Conservation (phyloP, 2,113 vertebrate species). For the Callorhinus ursinus region DNA sequence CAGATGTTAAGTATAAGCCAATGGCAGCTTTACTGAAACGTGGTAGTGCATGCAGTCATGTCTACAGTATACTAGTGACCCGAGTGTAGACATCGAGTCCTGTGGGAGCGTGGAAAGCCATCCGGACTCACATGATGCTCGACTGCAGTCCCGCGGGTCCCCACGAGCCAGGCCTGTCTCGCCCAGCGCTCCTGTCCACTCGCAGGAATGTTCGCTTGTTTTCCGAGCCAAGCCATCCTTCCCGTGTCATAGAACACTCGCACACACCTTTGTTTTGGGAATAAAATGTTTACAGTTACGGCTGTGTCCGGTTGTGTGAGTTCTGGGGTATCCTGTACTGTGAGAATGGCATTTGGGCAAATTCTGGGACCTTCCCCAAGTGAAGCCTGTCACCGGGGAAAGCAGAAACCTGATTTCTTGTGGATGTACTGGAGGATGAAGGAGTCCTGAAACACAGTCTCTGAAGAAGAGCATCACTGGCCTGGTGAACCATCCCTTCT, state of each 20-base stretch:
- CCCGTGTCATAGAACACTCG: not conserved
- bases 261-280: conserved; percentile 52
- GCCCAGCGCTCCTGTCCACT: fast-evolving
- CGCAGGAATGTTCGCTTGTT: not conserved
- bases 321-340: not conserved
- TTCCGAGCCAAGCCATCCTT: not conserved
- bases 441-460: not conserved
- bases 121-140: fast-evolving
- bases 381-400: too few relatives aligned
- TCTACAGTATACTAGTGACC: not conserved
- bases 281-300: conserved; percentile 73
- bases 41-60: conserved; percentile 6
- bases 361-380: not conserved
- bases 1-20: not conserved
- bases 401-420: not conserved
- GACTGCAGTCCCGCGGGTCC: not conserved
- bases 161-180: not conserved
- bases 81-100: not conserved
- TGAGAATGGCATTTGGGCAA: not conserved
- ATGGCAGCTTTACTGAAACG: not conserved
- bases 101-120: not conserved
- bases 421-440: fast-evolving
- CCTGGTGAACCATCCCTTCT: not conserved
- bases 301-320: not conserved
- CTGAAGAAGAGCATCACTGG: fast-evolving